phyloP scores from a whole-genome alignment of 2,113 vertebrate species.

The Ariopsis seemanni region DNA sequence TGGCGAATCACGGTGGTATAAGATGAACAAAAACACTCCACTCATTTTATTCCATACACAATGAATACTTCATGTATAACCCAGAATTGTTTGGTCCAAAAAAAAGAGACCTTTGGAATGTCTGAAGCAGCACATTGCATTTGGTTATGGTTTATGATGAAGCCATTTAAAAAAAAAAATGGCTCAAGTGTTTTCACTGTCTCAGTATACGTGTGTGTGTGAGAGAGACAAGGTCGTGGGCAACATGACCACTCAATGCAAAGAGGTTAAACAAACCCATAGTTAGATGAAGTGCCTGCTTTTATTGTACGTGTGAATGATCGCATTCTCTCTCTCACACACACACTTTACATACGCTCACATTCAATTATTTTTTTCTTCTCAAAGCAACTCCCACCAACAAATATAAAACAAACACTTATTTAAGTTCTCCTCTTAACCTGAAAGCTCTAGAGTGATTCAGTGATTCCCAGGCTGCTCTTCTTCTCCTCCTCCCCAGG shows the following conservation, averaged over 20 bases:
- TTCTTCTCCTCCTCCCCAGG: constrained; percentile 45
- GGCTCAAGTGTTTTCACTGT: background rate
- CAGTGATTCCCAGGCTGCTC: constrained; percentile 44
- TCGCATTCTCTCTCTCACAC: background rate
- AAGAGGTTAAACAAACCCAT: background rate
- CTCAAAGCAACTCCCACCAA: background rate
- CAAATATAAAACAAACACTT: background rate
- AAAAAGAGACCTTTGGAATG: constrained; percentile 43
- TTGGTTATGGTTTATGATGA: no score
- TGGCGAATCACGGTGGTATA: background rate
- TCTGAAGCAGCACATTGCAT: constrained; percentile 20
- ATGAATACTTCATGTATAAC: background rate
- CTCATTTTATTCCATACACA: background rate
- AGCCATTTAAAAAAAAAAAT: background rate
- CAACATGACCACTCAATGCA: constrained; percentile 14
- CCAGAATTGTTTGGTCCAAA: constrained; percentile 17
- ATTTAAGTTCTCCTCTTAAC: background rate
- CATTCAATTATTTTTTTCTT: background rate
- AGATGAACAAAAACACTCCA: background rate
- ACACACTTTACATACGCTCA: constrained; percentile 25
- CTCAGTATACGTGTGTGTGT: background rate
- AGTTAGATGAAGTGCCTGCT: constrained; percentile 44
- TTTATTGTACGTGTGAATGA: background rate
- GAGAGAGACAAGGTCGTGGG: background rate
- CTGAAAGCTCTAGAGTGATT: constrained; percentile 50